A percentile compares a stretch with the other conserved stretches of the same genome.
phyloP scores from a whole-genome alignment of 2,797 vertebrate genomes.

The Petrocephalus schoutedeni region DNA sequence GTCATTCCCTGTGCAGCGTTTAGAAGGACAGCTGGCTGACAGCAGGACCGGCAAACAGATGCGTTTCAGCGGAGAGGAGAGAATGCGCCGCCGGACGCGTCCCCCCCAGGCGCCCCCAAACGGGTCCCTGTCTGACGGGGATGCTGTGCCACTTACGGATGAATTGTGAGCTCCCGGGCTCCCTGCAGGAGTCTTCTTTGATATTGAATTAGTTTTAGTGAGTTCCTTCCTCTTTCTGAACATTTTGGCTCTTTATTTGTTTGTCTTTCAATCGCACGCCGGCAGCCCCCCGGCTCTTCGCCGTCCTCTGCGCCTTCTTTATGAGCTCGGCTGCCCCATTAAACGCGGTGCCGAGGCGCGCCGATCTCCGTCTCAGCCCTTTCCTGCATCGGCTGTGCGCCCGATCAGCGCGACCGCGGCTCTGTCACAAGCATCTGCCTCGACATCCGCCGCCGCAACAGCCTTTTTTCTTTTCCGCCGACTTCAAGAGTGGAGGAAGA shows the following conservation, averaged over 20 bases:
- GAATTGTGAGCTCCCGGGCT: slow-evolving; percentile 74
- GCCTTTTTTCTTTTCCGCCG: background rate
- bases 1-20: background rate
- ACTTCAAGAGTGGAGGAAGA: background rate
- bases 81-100: background rate
- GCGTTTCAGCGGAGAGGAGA: background rate
- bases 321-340: background rate
- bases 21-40: background rate
- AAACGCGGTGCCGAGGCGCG: background rate
- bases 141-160: slow-evolving; percentile 50
- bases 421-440: background rate
- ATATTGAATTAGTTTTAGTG: slow-evolving; percentile 93
- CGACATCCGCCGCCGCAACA: slow-evolving; percentile 3
- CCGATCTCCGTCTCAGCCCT: background rate
- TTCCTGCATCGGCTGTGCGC: background rate
- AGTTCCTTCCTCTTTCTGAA: slow-evolving; percentile 89
- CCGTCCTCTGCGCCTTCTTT: background rate
- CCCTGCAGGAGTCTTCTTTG: slow-evolving; percentile 87
- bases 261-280: background rate
- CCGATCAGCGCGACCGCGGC: background rate
- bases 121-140: background rate
- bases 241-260: slow-evolving; percentile 60
- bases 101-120: background rate
- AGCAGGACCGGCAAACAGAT: background rate
- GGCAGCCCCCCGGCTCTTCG: background rate